Conservation (phyloP, 2,888 invertebrate genomes). For the Drosophila multiciliata region DNA sequence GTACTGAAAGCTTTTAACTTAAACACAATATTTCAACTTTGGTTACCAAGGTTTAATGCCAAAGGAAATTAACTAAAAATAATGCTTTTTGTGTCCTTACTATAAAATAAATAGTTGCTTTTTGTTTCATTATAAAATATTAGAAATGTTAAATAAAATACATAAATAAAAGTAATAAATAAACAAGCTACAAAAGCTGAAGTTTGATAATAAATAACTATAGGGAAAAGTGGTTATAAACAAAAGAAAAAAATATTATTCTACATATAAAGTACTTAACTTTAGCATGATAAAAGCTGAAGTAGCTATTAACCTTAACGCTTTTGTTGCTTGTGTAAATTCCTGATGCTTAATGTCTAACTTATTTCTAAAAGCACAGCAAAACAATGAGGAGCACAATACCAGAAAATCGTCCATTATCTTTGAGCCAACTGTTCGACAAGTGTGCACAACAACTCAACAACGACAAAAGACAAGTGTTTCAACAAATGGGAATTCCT, state of each 20-base stretch:
- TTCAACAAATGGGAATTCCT: conserved; percentile 42
- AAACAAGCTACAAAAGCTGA: too few relatives aligned
- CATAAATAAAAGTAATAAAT: too few relatives aligned
- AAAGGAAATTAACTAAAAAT: neutral
- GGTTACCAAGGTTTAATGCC: conserved; percentile 13
- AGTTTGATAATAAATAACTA: too few relatives aligned
- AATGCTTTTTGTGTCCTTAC: neutral
- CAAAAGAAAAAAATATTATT: too few relatives aligned
- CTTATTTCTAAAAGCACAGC: neutral
- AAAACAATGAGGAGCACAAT: neutral
- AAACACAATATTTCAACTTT: conserved; percentile 23
- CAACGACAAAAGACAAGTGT: conserved; percentile 5
- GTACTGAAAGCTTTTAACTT: neutral
- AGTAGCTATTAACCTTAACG: neutral
- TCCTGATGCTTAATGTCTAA: neutral
- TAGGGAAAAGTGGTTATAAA: too few relatives aligned
- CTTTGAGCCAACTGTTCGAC: conserved; percentile 35
- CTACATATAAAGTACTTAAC: neutral
- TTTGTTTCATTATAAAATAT: too few relatives aligned
- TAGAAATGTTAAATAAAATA: too few relatives aligned
- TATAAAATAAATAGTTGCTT: too few relatives aligned
- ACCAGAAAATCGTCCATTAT: conserved; percentile 13
- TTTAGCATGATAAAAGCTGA: neutral
- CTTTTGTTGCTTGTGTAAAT: neutral
- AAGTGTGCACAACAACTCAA: conserved; percentile 47